A percentile compares a stretch with the other conserved stretches of the same genome.
Evolutionary conservation across 2,888 invertebrate species (phyloP).

Genomic region (Lithophane semibrunnea): DNA sequence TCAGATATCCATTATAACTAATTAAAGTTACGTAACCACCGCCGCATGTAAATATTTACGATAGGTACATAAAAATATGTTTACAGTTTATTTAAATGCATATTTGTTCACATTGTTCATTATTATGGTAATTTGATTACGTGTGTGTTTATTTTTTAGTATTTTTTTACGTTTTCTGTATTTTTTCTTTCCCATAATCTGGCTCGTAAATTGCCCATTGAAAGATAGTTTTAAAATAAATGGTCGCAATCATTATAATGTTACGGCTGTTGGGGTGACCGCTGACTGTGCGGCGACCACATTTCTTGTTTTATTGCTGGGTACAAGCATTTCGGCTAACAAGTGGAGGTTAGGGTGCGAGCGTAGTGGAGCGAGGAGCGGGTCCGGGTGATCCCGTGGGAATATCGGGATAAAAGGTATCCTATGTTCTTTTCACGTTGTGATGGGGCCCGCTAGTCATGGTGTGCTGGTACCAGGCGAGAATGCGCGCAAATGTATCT

Average conservation of each 20-base stretch:
- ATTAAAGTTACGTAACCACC: constrained; percentile 47
- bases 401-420: too few relatives aligned
- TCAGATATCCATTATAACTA: constrained; percentile 48
- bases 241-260: constrained; percentile 60
- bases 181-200: constrained; percentile 57
- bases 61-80: constrained; percentile 53
- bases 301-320: constrained; percentile 68
- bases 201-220: constrained; percentile 64
- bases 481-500: neutral
- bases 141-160: constrained; percentile 54
- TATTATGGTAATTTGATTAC: constrained; percentile 67
- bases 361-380: neutral
- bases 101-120: constrained; percentile 57
- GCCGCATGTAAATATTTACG: constrained; percentile 56
- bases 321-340: constrained; percentile 60
- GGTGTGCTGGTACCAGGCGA: neutral
- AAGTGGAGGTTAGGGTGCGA: constrained; percentile 48
- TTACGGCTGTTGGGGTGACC: constrained; percentile 64
- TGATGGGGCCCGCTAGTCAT: too few relatives aligned
- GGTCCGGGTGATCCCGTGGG: neutral
- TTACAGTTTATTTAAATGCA: constrained; percentile 56
- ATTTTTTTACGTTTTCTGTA: constrained; percentile 31
- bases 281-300: constrained; percentile 67
- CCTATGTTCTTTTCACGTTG: too few relatives aligned
- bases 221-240: constrained; percentile 68